Base-by-base conservation (phyloP, 2,113 vertebrate species). In the Corythoichthys haematopterus region DNA sequence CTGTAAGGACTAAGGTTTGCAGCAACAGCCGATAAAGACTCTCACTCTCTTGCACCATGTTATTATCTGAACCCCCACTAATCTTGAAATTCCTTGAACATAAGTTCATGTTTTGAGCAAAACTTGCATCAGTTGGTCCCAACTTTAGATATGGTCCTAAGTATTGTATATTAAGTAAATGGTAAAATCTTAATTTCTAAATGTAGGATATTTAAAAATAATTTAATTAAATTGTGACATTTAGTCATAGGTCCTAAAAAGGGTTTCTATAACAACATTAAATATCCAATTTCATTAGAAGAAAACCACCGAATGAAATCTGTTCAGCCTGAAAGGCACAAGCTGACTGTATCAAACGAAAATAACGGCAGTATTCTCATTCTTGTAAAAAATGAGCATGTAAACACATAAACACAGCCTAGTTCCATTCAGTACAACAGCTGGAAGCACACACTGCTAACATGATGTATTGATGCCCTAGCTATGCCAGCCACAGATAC, bases 21-120 rank as follows among this genome's bases (percentile, higher is more conserved):
- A 36, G 55, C 55, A 57, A 57, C 55, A 57, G 13, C 55, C 13
- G 55, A 57, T 57, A 57, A 57, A 57, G 55, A 57, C 33, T 58
- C 35, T 60, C 58, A 61, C 43, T 43, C 59, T 43, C n/a, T 45
- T 45, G 38, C 38, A 45, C 40, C 40, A 10, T 45, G 9, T 38
- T 28, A 62, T 46, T 20, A 28, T 62, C 10, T 20, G 40, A 46
- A 46, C 38, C 59, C 59, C 9, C 16, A 46, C 59, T 28, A 60
- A 60, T 60, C 58, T 11, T 60, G 16, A 45, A 62, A 62, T n/a
- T 62, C 40, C 16, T 20, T 45, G 20, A 28, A 46, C 40, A 62
- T 6, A 45, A 45, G 4, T 20, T 45, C 38, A 43, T 43, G 55
- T 57, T 57, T 33, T 57, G 55, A 13, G 35, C 20, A 28, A 28